Base-by-base conservation (phyloP, 2,797 vertebrate genomes). In the Melanotaenia nigrans region DNA sequence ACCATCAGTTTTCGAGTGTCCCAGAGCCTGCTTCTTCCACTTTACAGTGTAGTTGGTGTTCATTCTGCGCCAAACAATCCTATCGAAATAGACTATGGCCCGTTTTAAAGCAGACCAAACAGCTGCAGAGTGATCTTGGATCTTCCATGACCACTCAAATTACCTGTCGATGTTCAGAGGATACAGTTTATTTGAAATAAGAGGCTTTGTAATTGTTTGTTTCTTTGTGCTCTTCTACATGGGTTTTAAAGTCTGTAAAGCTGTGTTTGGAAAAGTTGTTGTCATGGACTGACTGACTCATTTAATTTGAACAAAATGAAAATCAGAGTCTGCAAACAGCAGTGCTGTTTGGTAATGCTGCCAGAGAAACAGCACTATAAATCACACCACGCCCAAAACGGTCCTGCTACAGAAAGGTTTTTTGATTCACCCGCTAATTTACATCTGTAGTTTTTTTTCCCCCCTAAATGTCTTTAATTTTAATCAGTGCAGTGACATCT, bases 321-420 rank as follows among this genome's bases (percentile, higher is more conserved):
- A 56, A 42, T 32, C 14, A 0, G 3, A 42, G 20, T 45, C 2
- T 25, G 28, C 45, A 42, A 11, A 28, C 33, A 32, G 51, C 56
- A 70, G 45, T 54, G 13, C 25, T 76, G 57, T 69, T 79, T 67
- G 24, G 36, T n/a, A n/a, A 8, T 51, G 63, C 79, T 78, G 12
- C 60, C 68, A 49, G 4, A 61, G 73, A 79, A 51, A 69, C 55
- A 4, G 14, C 11, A 13, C 16, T 47, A 2, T 64, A 53, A 84
- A 70, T 61, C 1, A 3, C 38, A 30, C 16, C 25, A 53, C 60
- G 58, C 55, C 57, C 59, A 63, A 22, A 18, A 4, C 33, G 28
- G 22, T 49, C 42, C 42, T 2, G 51, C 61, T 35, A n/a, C 14
- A 45, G 12, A 25, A 28, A 0, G 2, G 47, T 16, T 54, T 75